Conservation (phyloP, 2,797 vertebrate genomes). For the Chaenodraco wilsoni region DNA sequence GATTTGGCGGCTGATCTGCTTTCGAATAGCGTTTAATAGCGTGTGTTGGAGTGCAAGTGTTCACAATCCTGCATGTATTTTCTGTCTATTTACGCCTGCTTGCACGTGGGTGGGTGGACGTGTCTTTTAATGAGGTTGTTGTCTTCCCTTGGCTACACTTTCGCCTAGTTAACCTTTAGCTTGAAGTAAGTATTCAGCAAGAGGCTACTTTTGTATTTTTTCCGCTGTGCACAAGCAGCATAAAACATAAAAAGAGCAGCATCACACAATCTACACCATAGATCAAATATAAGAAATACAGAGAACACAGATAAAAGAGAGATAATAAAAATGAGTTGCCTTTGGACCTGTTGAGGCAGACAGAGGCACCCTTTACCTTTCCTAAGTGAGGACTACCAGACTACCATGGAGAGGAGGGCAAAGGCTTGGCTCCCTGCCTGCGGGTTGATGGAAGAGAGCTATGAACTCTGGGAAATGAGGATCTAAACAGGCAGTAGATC, state of each 20-base stretch:
- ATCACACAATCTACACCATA: slow-evolving; percentile 20
- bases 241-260: slow-evolving; percentile 27
- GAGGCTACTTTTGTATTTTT: slow-evolving; percentile 16
- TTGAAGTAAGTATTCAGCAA: slow-evolving; percentile 27
- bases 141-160: slow-evolving; percentile 47
- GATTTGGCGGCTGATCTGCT: slow-evolving; percentile 48
- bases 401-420: slow-evolving; percentile 17
- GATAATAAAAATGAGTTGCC: slow-evolving; percentile 36
- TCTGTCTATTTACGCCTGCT: slow-evolving; percentile 10
- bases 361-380: slow-evolving; percentile 56
- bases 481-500: slow-evolving; percentile 81
- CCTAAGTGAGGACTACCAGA: slow-evolving; percentile 42
- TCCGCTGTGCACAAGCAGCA: not conserved
- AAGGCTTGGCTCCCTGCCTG: slow-evolving; percentile 66
- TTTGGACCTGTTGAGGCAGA: slow-evolving; percentile 50
- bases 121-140: slow-evolving; percentile 41
- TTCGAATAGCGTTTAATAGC: slow-evolving; percentile 40
- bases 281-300: slow-evolving; percentile 41
- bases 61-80: slow-evolving; percentile 18
- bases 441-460: slow-evolving; percentile 73
- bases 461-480: slow-evolving; percentile 80
- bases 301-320: slow-evolving; percentile 41
- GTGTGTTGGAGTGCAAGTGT: slow-evolving; percentile 38
- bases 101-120: slow-evolving; percentile 37
- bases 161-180: slow-evolving; percentile 55